phyloP scores from a whole-genome alignment of 2,888 invertebrate genomes.

The Aromia moschata region DNA sequence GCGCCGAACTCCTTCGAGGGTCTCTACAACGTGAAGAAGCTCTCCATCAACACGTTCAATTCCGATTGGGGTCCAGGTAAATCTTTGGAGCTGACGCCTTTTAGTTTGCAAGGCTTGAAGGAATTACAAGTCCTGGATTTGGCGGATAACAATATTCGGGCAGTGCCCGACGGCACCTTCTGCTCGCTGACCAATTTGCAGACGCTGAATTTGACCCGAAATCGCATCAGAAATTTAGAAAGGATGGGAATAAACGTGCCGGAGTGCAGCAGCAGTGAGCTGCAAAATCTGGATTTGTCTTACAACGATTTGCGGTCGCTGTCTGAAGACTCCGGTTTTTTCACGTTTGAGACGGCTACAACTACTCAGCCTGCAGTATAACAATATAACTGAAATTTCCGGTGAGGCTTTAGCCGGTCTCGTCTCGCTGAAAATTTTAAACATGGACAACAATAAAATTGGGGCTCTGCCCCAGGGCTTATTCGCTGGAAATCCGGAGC shows the following conservation, averaged over 20 bases:
- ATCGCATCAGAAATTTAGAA: conserved; percentile 81
- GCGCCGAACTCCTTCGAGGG: conserved; percentile 83
- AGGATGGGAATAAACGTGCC: conserved; percentile 75
- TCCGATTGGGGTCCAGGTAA: conserved; percentile 80
- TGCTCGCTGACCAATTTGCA: conserved; percentile 83
- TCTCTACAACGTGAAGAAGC: conserved; percentile 78
- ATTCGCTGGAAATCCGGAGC: conserved; percentile 82
- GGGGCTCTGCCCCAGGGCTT: conserved; percentile 82
- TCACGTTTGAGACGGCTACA: conserved; percentile 80
- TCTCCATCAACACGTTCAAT: conserved; percentile 83
- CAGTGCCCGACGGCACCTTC: conserved; percentile 80
- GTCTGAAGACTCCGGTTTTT: conserved; percentile 76
- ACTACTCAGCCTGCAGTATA: conserved; percentile 82
- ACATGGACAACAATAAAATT: conserved; percentile 87
- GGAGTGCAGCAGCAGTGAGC: conserved; percentile 73
- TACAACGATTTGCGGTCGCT: conserved; percentile 79
- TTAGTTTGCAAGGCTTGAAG: conserved; percentile 78
- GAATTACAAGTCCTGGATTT: conserved; percentile 83
- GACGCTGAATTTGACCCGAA: conserved; percentile 84
- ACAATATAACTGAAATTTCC: conserved; percentile 82
- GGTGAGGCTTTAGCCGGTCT: conserved; percentile 83
- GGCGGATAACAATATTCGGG: conserved; percentile 84
- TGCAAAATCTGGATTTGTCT: conserved; percentile 83
- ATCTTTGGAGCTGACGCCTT: conserved; percentile 77
- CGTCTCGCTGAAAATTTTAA: conserved; percentile 80